Percentiles rank a stretch among this genome's conserved stretches.
Conservation (phyloP, 2,113 vertebrate genomes). For the Dicaeum eximium region DNA sequence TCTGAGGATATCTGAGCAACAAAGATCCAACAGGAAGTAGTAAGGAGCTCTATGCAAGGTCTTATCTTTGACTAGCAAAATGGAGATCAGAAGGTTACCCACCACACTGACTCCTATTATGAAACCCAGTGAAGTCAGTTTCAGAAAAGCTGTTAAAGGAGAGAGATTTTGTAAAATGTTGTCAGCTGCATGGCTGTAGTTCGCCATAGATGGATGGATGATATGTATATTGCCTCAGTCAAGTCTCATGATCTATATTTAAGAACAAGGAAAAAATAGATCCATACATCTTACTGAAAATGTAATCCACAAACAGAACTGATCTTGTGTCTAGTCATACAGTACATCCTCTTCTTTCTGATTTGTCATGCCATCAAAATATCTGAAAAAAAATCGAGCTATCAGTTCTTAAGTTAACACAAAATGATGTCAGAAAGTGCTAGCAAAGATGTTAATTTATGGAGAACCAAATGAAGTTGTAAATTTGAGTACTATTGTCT, state of each 20-base stretch:
- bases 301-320: conserved; percentile 92
- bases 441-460: conserved; percentile 74
- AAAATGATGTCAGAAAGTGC: conserved; percentile 72
- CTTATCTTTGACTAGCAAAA: conserved; percentile 99
- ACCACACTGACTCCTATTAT: conserved; percentile 99
- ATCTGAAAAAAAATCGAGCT: conserved; percentile 74
- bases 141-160: conserved; percentile 99
- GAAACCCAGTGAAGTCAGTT: conserved; percentile 99
- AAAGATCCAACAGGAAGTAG: conserved; percentile 98
- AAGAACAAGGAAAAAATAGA: conserved; percentile 88
- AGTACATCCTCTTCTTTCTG: conserved; percentile 75
- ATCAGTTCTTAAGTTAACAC: conserved; percentile 80
- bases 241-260: conserved; percentile 97
- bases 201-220: conserved; percentile 99
- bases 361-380: conserved; percentile 80
- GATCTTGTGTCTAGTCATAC: conserved; percentile 76
- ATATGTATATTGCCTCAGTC: conserved; percentile 96
- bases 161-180: conserved; percentile 99
- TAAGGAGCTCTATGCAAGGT: conserved; percentile 98
- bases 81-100: conserved; percentile 99
- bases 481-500: conserved; percentile 73
- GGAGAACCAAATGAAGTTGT: conserved; percentile 72
- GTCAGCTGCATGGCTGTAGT: conserved; percentile 99
- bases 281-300: conserved; percentile 96
- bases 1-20: conserved; percentile 96